Evolutionary conservation across 2,888 invertebrate species (phyloP), one percentile per base, ranked within the genome.

Genomic region (Podabrus alpinus): DNA sequence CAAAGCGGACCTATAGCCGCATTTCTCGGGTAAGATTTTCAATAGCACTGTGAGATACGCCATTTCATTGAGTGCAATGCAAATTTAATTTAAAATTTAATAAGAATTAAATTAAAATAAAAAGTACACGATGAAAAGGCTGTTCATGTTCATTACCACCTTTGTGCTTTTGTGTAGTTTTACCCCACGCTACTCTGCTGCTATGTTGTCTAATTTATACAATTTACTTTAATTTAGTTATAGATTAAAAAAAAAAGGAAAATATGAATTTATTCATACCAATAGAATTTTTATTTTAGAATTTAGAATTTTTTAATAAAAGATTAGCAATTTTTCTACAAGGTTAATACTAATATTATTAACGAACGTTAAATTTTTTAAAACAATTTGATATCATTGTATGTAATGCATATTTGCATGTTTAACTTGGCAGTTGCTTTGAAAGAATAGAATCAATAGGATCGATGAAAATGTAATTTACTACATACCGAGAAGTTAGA

Each of bases 1-100:
- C 82, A 81, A 84, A 86, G 85, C 84, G 85, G 86, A 86, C 80
- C 83, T 85, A 81, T 85, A 86, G 84, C 84, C 84, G 84, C 84
- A 81, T 76, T 80, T 83, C 81, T 72, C 74, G 73, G 86, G 86
- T 86, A 86, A 86, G 86, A 83, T 80, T 82, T 82, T 80, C 73
- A 68, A 70, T 70, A 73, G 72, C 75, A 72, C 72, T 73, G 25
- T 68, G 62, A 60, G 24, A 68, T 66, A 29, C 75, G 69, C 60
- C 69, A 16, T 75, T 75, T 75, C 69, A 72, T 75, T 75, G 45
- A 45, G 45, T 45, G n/a, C 45, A 45, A 45, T 45, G n/a, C 9
- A 45, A 45, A 45, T 45, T 67, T 29, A 62, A 62, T 17, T 62
- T 16, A 62, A 62, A 17, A 62, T 62, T 62, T 16, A 62, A 62